Evolutionary conservation across 1,140 invertebrate genomes (phyloP).

Genomic region (Pinna nobilis): DNA sequence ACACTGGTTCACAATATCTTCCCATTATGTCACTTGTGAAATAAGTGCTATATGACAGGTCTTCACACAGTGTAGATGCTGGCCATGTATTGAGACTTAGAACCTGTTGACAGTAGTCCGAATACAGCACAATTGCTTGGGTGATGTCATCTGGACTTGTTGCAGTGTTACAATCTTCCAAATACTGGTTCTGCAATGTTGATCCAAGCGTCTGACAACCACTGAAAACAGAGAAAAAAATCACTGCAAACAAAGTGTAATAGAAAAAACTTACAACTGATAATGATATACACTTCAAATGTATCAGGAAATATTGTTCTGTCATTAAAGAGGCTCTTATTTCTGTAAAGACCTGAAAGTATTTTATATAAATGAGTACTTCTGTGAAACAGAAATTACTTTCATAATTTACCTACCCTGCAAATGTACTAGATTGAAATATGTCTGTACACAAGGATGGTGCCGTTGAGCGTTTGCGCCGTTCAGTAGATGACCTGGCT

Average conservation of each 20-base stretch:
- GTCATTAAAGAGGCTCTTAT: too few relatives aligned
- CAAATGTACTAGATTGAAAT: constrained; percentile 38
- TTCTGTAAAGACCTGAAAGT: too few relatives aligned
- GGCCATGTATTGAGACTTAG: constrained; percentile 40
- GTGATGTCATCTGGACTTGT: constrained; percentile 16
- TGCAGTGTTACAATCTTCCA: constrained; percentile 35
- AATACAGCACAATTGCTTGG: constrained; percentile 38
- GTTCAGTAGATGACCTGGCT: background rate
- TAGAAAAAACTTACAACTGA: too few relatives aligned
- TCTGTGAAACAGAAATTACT: too few relatives aligned
- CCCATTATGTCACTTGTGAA: too few relatives aligned
- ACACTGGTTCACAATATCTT: too few relatives aligned
- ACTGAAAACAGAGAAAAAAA: constrained; percentile 29
- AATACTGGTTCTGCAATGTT: constrained; percentile 32
- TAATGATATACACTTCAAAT: too few relatives aligned
- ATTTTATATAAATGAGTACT: too few relatives aligned
- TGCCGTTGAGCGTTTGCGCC: constrained; percentile 7
- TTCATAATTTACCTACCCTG: too few relatives aligned
- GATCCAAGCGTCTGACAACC: constrained; percentile 26
- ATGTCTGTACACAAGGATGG: constrained; percentile 39
- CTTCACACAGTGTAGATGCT: constrained; percentile 47
- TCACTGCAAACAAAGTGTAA: too few relatives aligned
- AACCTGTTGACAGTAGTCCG: constrained; percentile 50
- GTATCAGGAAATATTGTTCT: too few relatives aligned
- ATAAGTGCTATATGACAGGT: constrained; percentile 18